A percentile compares a stretch with the other conserved stretches of the same genome.
Conservation (phyloP, 2,113 vertebrate species). For the Cromileptes altivelis region DNA sequence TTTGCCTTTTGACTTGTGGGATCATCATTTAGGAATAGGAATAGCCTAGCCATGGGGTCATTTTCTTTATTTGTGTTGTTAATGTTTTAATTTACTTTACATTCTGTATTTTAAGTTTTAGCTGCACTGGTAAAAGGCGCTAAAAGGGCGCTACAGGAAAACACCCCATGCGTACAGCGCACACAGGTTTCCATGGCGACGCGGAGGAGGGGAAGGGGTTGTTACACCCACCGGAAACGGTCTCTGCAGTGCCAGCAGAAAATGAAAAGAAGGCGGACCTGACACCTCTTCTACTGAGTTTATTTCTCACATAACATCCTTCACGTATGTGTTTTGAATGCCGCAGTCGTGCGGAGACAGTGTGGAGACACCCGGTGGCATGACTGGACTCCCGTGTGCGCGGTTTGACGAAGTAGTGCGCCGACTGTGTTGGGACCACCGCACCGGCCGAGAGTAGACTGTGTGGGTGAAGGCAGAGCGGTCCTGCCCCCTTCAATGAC, state of each 20-base stretch:
- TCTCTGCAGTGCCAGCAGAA: constrained; percentile 66
- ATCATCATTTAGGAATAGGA: no score
- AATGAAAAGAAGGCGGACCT: constrained; percentile 13
- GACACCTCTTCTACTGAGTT: constrained; percentile 2
- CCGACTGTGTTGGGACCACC: constrained; percentile 43
- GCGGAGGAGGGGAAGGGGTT: not conserved
- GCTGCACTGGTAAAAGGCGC: not conserved
- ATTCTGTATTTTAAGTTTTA: not conserved
- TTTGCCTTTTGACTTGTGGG: no score
- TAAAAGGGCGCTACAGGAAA: not conserved
- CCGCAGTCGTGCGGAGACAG: not conserved
- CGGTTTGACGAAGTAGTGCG: constrained; percentile 16
- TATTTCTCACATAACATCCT: not conserved
- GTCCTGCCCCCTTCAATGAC: constrained; percentile 48
- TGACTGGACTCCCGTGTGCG: constrained; percentile 18
- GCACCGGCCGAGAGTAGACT: constrained; percentile 40
- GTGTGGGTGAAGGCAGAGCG: constrained; percentile 43
- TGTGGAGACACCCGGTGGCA: constrained; percentile 8
- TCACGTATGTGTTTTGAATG: not conserved
- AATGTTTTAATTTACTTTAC: not conserved
- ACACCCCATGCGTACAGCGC: not conserved
- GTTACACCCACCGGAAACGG: constrained; percentile 66
- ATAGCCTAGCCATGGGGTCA: no score
- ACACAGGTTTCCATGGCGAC: constrained; percentile 69
- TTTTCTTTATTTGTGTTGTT: not conserved